phyloP scores from a whole-genome alignment of 2,888 invertebrate species.

The Drosophila subsilvestris region DNA sequence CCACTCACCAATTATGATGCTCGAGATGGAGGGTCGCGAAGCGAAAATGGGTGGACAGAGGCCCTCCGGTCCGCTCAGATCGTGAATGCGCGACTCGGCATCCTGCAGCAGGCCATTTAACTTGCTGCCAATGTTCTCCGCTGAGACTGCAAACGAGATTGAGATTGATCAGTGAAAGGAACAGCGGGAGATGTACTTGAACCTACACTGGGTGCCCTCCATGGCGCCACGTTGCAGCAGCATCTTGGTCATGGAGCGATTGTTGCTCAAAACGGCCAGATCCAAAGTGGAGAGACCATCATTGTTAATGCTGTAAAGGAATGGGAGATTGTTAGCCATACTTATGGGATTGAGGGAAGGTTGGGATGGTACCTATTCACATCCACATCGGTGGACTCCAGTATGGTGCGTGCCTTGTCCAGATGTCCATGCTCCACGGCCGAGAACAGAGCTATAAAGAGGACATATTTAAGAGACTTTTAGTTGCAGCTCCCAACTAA shows the following conservation, averaged over 20 bases:
- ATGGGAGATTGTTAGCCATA: background rate
- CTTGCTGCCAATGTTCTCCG: slow-evolving; percentile 90
- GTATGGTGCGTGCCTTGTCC: slow-evolving; percentile 94
- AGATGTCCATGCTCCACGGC: slow-evolving; percentile 98
- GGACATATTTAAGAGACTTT: background rate
- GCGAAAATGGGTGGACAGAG: slow-evolving; percentile 83
- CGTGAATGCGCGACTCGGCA: slow-evolving; percentile 93
- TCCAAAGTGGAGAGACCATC: slow-evolving; percentile 96
- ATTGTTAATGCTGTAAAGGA: slow-evolving; percentile 89
- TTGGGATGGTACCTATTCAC: slow-evolving; percentile 92
- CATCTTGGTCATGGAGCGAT: slow-evolving; percentile 94
- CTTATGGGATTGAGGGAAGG: background rate
- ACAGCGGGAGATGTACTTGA: background rate
- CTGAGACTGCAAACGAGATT: slow-evolving; percentile 64
- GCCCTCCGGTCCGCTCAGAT: slow-evolving; percentile 87
- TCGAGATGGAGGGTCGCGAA: slow-evolving; percentile 86
- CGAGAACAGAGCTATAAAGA: slow-evolving; percentile 92
- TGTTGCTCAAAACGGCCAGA: slow-evolving; percentile 95
- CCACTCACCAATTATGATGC: slow-evolving; percentile 85
- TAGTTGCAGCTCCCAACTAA: background rate
- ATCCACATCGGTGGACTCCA: slow-evolving; percentile 96
- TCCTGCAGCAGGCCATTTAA: slow-evolving; percentile 91
- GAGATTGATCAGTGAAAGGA: slow-evolving; percentile 31
- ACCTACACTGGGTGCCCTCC: slow-evolving; percentile 91
- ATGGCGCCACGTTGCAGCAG: slow-evolving; percentile 94